Conservation (phyloP, 2,113 vertebrate species). For the Syngnathoides biaculeatus region DNA sequence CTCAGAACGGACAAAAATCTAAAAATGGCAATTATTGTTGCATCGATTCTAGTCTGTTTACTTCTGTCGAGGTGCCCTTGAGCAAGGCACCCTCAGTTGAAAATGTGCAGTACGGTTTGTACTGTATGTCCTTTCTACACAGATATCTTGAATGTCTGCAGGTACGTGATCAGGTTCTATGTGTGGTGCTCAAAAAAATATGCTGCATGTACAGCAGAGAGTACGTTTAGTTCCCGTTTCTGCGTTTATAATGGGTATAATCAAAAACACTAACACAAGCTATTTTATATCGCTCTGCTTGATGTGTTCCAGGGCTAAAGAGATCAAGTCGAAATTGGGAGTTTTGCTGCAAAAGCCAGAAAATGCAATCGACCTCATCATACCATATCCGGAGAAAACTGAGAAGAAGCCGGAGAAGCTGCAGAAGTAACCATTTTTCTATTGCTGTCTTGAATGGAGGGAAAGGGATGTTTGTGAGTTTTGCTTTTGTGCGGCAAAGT, state of each 20-base stretch:
- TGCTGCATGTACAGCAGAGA: background rate
- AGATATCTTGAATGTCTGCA: background rate
- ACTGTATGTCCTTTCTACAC: background rate
- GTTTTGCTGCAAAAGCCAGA: slow-evolving; percentile 93
- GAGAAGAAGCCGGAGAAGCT: slow-evolving; percentile 88
- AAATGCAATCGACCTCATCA: slow-evolving; percentile 83
- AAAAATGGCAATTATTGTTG: background rate
- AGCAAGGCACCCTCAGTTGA: background rate
- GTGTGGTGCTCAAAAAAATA: background rate
- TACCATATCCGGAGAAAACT: slow-evolving; percentile 83
- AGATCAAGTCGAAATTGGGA: slow-evolving; percentile 93
- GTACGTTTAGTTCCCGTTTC: background rate
- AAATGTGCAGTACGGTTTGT: background rate
- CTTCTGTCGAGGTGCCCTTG: background rate
- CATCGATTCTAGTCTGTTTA: background rate
- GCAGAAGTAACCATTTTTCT: slow-evolving; percentile 82
- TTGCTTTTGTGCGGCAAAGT: background rate
- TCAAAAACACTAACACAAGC: background rate
- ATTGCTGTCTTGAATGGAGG: background rate
- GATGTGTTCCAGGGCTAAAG: slow-evolving; percentile 83
- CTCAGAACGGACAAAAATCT: background rate
- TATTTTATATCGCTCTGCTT: slow-evolving; percentile 14
- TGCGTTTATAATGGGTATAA: background rate
- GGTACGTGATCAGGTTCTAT: background rate
- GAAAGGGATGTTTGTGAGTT: background rate